Base-by-base conservation (phyloP, 2,888 invertebrate species). In the Cacoxenus indagator region DNA sequence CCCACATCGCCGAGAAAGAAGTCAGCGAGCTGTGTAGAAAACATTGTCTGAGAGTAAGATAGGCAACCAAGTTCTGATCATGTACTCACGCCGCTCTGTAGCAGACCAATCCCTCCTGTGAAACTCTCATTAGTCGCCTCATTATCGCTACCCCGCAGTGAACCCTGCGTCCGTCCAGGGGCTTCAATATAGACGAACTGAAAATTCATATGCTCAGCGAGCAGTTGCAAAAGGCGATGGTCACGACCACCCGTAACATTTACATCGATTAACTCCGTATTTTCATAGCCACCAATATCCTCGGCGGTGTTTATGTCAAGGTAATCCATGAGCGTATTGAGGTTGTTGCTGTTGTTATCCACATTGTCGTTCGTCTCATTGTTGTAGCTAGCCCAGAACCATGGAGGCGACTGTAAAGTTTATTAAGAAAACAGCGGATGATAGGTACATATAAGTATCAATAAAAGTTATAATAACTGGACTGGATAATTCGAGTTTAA, bases 1-100 rank as follows among this genome's bases (percentile, higher is more conserved):
- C 92, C 92, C 1, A 94, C 92, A 78, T 94, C 94, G 0, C 94
- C 94, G 43, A 94, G 89, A 78, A 94, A 92, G 78, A 94, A 91
- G 72, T 94, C 93, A 0, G 92, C 93, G 87, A 77, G 31, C 84
- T 84, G 17, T 8, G 17, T 8, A 46, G 6, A 29, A 1, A 17
- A 17, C 17, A 51, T 19, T 27, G 4, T 19, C n/a, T n/a, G n/a
- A n/a, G n/a, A n/a, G n/a, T n/a, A n/a, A n/a, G n/a, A n/a, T n/a
- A n/a, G n/a, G n/a, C n/a, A n/a, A n/a, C n/a, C n/a, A n/a, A n/a
- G n/a, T n/a, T 31, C 5, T 9, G 31, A 11, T 8, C 37, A n/a
- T 17, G 22, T 29, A 68, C 76, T 70, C 70, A 93, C 94, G 71
- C 93, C 89, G 87, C 91, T 91, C 89, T 92, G 92, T 64, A 94